These are phyloP conservation scores for Probosciger aterrimus DNA, from an alignment of 2,113 vertebrate species.

Conservation along the genomic window DNA sequence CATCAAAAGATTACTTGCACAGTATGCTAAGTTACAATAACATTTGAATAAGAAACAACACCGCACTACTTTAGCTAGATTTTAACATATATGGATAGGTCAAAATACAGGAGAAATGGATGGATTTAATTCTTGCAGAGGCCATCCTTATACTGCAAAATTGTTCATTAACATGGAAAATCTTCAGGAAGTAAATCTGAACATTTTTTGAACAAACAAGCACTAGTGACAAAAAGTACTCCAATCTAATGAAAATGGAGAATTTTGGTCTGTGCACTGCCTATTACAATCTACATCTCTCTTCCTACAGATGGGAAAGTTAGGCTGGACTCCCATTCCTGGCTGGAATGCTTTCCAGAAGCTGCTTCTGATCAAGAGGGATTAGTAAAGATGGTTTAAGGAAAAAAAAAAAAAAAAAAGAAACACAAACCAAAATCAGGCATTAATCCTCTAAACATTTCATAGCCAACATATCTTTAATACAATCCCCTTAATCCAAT, in stretches of 20 bases:
- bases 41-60: constrained; percentile 55
- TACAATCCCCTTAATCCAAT: constrained; percentile 72
- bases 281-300: accelerated
- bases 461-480: constrained; percentile 52
- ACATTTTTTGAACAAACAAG: background rate
- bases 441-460: constrained; percentile 67
- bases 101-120: constrained; percentile 10
- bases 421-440: background rate
- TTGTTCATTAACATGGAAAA: background rate
- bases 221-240: background rate
- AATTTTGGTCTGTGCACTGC: background rate
- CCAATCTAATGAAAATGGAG: background rate
- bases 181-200: background rate
- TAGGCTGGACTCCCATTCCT: background rate
- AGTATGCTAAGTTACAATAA: constrained; percentile 41
- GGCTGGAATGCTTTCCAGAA: background rate
- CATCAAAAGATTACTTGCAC: constrained; percentile 64
- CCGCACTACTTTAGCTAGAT: background rate
- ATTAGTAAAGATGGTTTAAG: constrained; percentile 59
- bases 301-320: background rate
- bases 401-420: background rate
- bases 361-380: constrained; percentile 45
- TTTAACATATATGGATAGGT: background rate
- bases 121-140: background rate
- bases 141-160: background rate